Evolutionary conservation across 2,113 vertebrate species (phyloP), one percentile per base, ranked within the genome.

Genomic region (Lophius piscatorius): DNA sequence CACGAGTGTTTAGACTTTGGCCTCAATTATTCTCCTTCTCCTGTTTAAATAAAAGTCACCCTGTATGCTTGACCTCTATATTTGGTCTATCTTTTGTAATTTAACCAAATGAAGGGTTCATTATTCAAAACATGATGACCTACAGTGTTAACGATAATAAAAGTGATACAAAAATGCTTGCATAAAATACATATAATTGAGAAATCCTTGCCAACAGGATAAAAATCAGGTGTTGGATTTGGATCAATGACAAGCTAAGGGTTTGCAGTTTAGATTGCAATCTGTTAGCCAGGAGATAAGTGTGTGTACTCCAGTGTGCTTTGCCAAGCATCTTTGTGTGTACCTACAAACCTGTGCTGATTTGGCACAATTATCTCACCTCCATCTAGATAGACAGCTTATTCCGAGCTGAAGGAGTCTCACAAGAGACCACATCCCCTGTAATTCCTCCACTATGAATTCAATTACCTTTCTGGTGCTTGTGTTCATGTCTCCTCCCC

Each of bases 361-460:
- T 76, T 70, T 62, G 33, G 49, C 45, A 45, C 71, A 62, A 61
- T 79, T 68, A 71, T 65, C 62, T 70, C 47, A 18, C 24, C 57
- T 56, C 70, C 39, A 48, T 72, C 54, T 50, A 20, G 62, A 67
- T 11, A 16, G 60, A 65, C 45, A 42, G 58, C 58, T 65, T 58
- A 69, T 69, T 79, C 22, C 26, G 24, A 56, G 46, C 33, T 63
- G 61, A 42, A 63, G 66, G 70, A 76, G 70, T 42, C 58, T 67
- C 66, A 6, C 56, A 42, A 51, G 74, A 70, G 62, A 59, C 60
- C 14, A 13, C 51, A 58, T 64, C 61, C 70, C 54, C 50, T 56
- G 45, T 65, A 47, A 70, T 62, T 85, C 65, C 61, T 33, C 47
- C 65, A 63, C 50, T 63, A 55, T 65, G 71, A 68, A 78, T 70